Evolutionary conservation across 2,888 invertebrate genomes (phyloP), one percentile per base, ranked within the genome.

Genomic region (Anoplius nigerrimus): DNA sequence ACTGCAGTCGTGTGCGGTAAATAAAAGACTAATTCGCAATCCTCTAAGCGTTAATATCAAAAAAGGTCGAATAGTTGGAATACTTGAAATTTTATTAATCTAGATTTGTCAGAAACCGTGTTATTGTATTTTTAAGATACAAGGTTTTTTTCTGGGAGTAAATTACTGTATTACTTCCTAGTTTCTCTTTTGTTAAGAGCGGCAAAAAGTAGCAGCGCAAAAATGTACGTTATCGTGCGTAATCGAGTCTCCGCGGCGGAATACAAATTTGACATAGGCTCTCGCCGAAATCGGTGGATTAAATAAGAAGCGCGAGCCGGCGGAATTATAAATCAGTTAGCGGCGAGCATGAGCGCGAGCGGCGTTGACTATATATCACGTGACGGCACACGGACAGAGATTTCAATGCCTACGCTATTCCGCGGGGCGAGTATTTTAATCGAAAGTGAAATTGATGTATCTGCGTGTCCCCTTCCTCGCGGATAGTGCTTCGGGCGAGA

Each of bases 391-490:
- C 45, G 46, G 34, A 45, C 55, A 55, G 65, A 62, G 62, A 66
- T 46, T 66, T 66, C 62, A 66, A 66, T 62, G 65, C 65, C 54
- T 34, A 54, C n/a, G 15, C 56, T 58, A 58, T 68, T 64, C 54
- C 64, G 45, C 53, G 16, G 22, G 58, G 64, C 34, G 65, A 48
- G 59, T 65, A 58, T 55, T 27, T 18, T 22, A 42, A 63, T 67
- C 21, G 63, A 52, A 63, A 63, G 56, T 63, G 45, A 51, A 57
- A 57, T 67, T 57, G 53, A 63, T 21, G 27, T 43, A 20, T 53
- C 62, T 18, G 21, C 16, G 21, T 46, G n/a, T 59, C 53, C 48
- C 55, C 62, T 60, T 15, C 45, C 45, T 34, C 43, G 24, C 16
- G 54, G 59, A 61, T 55, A 43, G 54, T 16, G 42, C 6, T 5